A percentile compares a stretch with the other conserved stretches of the same genome.
phyloP scores from a whole-genome alignment of 2,888 invertebrate genomes.

The Epiblema foenella region DNA sequence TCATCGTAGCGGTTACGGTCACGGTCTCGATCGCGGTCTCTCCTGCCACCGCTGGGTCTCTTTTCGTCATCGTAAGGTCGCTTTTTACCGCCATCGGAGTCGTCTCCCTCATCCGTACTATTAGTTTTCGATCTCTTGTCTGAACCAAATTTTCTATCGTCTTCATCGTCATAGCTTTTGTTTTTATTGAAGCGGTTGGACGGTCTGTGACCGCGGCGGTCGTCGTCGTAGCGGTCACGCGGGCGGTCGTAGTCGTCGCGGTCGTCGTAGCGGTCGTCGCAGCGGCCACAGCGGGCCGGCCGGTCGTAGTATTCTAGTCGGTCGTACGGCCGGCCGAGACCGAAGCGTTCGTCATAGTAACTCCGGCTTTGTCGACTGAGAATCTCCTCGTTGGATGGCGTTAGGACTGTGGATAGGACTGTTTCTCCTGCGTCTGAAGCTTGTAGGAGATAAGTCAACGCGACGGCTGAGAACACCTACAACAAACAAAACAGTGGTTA shows the following conservation, averaged over 20 bases:
- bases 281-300: slow-evolving; percentile 67
- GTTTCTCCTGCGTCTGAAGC: slow-evolving; percentile 61
- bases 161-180: slow-evolving; percentile 55
- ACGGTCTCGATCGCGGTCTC: slow-evolving; percentile 60
- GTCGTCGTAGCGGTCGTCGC: slow-evolving; percentile 60
- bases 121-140: slow-evolving; percentile 65
- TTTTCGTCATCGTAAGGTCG: slow-evolving; percentile 63
- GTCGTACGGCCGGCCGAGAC: slow-evolving; percentile 65
- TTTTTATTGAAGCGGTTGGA: slow-evolving; percentile 70
- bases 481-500: slow-evolving; percentile 50
- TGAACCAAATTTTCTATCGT: slow-evolving; percentile 53
- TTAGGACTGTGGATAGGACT: slow-evolving; percentile 63
- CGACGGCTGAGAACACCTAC: slow-evolving; percentile 59
- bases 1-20: slow-evolving; percentile 51
- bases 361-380: slow-evolving; percentile 70
- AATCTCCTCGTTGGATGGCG: slow-evolving; percentile 55
- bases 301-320: slow-evolving; percentile 67
- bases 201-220: slow-evolving; percentile 64
- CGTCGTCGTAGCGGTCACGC: slow-evolving; percentile 60
- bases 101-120: slow-evolving; percentile 67
- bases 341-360: slow-evolving; percentile 73
- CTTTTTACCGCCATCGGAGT: slow-evolving; percentile 61
- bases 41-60: slow-evolving; percentile 56
- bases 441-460: slow-evolving; percentile 51
- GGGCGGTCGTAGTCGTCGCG: slow-evolving; percentile 65